Evolutionary conservation across 2,113 vertebrate species (phyloP), one percentile per base, ranked within the genome.

Genomic region (Cryptoleucopteryx plumbea): DNA sequence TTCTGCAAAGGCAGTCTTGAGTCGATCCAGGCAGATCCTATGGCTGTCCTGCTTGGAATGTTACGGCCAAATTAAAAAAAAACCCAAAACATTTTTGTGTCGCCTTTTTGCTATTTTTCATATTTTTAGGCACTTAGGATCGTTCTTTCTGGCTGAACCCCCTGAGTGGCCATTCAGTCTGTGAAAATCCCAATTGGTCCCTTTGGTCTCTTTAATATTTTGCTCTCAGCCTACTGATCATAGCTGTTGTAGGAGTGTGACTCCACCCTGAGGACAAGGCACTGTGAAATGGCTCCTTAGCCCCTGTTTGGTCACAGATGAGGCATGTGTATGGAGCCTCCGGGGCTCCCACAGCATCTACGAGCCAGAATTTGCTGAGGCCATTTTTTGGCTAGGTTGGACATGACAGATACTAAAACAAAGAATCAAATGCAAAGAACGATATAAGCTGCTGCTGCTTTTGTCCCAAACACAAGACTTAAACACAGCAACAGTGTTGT

Each of bases 191-290:
- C 90, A 53, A 5, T 18, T 6, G 9, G 74, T 94, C 87, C 82
- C 78, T 19, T 85, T 80, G 78, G 70, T 79, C 82, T 88, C 71
- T 89, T 89, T 34, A 94, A 34, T 53, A 32, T 31, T 72, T 59
- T 58, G 43, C 93, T 91, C 70, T 50, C 81, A 95, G 93, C 77
- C 63, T 82, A 21, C 66, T 71, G 93, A 70, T 89, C 13, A 4
- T 71, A 80, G 82, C 87, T 86, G 90, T 21, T 4, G 4, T 72
- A 82, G 68, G 62, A 94, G 78, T 7, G 87, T 48, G 78, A 75
- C 90, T 94, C 92, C 93, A 90, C 92, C 93, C 90, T 25, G 93
- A 96, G 94, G 87, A 93, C 84, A 82, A 82, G 84, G 73, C 40
- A 0, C 94, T 84, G 80, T 81, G 94, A 48, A 93, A 88, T 20